A percentile compares a stretch with the other conserved stretches of the same genome.
Conservation (phyloP, 2,888 invertebrate species). For the Philereme vetulata region DNA sequence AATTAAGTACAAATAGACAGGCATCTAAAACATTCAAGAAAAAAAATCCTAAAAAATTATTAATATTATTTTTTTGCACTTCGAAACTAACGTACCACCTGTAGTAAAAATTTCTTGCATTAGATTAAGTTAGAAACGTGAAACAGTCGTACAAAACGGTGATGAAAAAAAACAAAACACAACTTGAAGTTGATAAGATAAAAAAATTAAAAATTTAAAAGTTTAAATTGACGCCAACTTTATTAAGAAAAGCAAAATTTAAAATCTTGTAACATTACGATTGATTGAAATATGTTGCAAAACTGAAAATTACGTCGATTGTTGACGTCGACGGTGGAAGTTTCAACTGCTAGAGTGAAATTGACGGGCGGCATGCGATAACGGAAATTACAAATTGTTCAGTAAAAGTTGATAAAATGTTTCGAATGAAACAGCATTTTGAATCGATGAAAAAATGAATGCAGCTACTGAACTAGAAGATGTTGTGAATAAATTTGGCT, state of each 20-base stretch:
- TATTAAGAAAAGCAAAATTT: slow-evolving; percentile 7
- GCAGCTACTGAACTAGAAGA: slow-evolving; percentile 21
- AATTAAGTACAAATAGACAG: background rate
- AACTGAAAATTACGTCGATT: slow-evolving; percentile 71
- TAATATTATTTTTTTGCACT: background rate
- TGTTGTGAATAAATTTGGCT: slow-evolving; percentile 49
- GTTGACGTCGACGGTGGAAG: slow-evolving; percentile 62
- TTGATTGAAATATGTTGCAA: slow-evolving; percentile 40
- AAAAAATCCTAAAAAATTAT: background rate
- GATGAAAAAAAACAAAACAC: slow-evolving; percentile 45
- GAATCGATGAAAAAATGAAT: slow-evolving; percentile 26
- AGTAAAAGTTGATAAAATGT: slow-evolving; percentile 34
- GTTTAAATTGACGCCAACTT: slow-evolving; percentile 6
- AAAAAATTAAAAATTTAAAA: slow-evolving; percentile 2
- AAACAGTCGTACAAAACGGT: slow-evolving; percentile 57
- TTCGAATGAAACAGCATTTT: slow-evolving; percentile 28
- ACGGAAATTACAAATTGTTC: slow-evolving; percentile 54
- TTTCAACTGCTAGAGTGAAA: slow-evolving; percentile 56
- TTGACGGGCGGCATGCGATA: slow-evolving; percentile 65
- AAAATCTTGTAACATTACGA: slow-evolving; percentile 17
- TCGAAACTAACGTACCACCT: slow-evolving; percentile 36
- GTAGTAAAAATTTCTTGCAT: slow-evolving; percentile 52
- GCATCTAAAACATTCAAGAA: background rate
- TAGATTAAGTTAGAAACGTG: slow-evolving; percentile 52
- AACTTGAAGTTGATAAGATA: background rate